Evolutionary conservation across 2,888 invertebrate genomes (phyloP), one percentile per base, ranked within the genome.

Genomic region (Eupithecia insigniata): DNA sequence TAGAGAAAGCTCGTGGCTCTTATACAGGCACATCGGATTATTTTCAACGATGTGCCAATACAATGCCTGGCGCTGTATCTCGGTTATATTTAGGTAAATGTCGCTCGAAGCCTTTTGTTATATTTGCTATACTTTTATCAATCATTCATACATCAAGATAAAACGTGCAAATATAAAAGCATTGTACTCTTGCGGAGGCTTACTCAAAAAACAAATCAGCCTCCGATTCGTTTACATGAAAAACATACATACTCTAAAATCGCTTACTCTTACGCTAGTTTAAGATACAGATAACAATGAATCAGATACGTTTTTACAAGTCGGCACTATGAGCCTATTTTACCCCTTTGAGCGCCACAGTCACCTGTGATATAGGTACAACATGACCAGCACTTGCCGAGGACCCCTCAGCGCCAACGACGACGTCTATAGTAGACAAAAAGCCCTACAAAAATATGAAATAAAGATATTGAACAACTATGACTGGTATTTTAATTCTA

Each of bases 11-110:
- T 61, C 67, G 43, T 61, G 73, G 65, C 69, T 30, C 30, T 73
- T 70, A 51, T 51, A 70, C 65, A 64, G 70, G 74, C 74, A 74
- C 51, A 74, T 73, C 70, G 30, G 51, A 32, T 30, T 61, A 14
- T 18, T 39, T 61, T 72, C 66, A 22, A 60, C 64, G 67, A 67
- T 46, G 46, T 58, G 67, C 46, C 64, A 32, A n/a, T 62, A 62
- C 30, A 62, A 62, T 34, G 61, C 61, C 61, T 30, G n/a, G 61
- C n/a, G 34, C 61, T 62, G 10, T 34, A 62, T 32, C 61, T 10
- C 60, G 10, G 16, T 18, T n/a, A 18, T 28, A 43, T n/a, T n/a
- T n/a, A n/a, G n/a, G n/a, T n/a, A n/a, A n/a, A n/a, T 51, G n/a
- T 22, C 10, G n/a, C n/a, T n/a, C n/a, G n/a, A n/a, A n/a, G 22